phyloP scores from a whole-genome alignment of 2,888 invertebrate genomes.

The Campaea margaritaria region DNA sequence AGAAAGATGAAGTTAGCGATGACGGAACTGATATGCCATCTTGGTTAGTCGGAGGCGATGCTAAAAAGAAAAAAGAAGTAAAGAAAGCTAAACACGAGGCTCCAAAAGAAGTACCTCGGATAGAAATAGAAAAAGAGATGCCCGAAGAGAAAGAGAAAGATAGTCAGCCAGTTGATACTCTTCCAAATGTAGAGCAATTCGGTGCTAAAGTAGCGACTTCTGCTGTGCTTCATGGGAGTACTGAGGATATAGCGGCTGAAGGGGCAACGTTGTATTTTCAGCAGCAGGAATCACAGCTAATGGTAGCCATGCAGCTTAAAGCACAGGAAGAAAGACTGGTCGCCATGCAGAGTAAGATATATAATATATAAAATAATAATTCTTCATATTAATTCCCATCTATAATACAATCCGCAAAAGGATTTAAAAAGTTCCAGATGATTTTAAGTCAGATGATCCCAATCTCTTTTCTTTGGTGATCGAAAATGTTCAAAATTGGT shows the following conservation, averaged over 20 bases:
- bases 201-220: constrained; percentile 35
- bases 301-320: constrained; percentile 86
- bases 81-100: constrained; percentile 43
- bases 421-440: too few species aligned
- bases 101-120: constrained; percentile 40
- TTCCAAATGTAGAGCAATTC: constrained; percentile 34
- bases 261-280: constrained; percentile 84
- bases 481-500: too few species aligned
- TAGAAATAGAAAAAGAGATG: constrained; percentile 41
- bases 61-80: constrained; percentile 64
- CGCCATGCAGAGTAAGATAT: constrained; percentile 81
- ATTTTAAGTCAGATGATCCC: too few species aligned
- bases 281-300: constrained; percentile 86
- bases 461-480: too few species aligned
- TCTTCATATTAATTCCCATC: too few species aligned
- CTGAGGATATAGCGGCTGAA: constrained; percentile 80
- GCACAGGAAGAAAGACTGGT: constrained; percentile 86
- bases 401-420: too few species aligned
- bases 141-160: constrained; percentile 37
- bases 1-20: constrained; percentile 61
- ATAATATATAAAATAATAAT: too few species aligned
- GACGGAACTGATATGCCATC: constrained; percentile 71
- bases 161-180: constrained; percentile 21
- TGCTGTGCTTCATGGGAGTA: constrained; percentile 52
- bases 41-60: constrained; percentile 68